phyloP scores from a whole-genome alignment of 1,140 invertebrate genomes.

The Caenorhabditis latens region DNA sequence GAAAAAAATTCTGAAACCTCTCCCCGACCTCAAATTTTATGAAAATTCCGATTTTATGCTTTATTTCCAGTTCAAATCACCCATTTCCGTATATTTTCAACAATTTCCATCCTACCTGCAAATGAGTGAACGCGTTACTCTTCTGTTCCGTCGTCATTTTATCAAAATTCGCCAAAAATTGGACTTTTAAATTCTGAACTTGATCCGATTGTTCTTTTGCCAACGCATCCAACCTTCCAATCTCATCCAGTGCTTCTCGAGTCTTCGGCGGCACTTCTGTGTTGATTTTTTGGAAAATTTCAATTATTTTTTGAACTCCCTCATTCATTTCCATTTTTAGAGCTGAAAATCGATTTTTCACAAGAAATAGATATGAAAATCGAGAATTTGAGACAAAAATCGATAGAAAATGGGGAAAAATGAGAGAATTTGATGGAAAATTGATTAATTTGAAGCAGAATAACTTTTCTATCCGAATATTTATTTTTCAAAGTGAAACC shows the following conservation, averaged over 20 bases:
- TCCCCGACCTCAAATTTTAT: too few relatives aligned
- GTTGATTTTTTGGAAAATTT: conserved; percentile 4
- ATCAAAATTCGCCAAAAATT: conserved; percentile 23
- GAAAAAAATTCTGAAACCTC: too few relatives aligned
- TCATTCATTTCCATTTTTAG: not conserved
- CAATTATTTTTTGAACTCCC: not conserved
- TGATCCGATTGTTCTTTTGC: not conserved
- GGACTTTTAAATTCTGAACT: not conserved
- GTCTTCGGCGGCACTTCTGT: not conserved
- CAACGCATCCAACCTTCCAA: not conserved
- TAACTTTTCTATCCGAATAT: too few relatives aligned
- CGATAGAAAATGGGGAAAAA: too few relatives aligned
- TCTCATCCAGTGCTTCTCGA: not conserved
- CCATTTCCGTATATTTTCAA: not conserved
- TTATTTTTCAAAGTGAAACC: too few relatives aligned
- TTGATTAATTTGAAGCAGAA: too few relatives aligned
- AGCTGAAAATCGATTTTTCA: not conserved
- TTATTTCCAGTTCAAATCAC: not conserved
- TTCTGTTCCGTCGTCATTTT: not conserved
- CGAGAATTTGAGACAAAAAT: too few relatives aligned
- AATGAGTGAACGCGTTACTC: not conserved
- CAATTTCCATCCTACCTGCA: not conserved
- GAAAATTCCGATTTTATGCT: not conserved
- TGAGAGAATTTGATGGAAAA: too few relatives aligned
- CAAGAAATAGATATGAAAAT: not conserved